These are phyloP conservation scores for Bombus polaris DNA, from an alignment of 1,140 invertebrate genomes.

Conservation along the genomic window DNA sequence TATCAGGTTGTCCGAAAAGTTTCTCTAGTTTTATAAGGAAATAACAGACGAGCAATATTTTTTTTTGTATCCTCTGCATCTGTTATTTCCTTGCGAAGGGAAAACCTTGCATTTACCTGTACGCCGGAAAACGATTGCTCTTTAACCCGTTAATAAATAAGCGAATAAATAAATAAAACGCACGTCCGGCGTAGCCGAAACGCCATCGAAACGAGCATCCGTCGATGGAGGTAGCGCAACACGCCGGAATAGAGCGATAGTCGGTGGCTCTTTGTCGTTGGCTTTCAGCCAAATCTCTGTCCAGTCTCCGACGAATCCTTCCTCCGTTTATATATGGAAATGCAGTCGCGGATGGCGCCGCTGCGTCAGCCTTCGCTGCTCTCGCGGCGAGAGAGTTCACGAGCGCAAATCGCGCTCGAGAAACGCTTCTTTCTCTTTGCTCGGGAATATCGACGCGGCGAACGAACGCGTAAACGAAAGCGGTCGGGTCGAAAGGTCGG, in stretches of 20 bases:
- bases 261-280: slow-evolving; percentile 37
- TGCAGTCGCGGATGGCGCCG: slow-evolving; percentile 47
- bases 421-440: not conserved
- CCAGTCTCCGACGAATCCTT: slow-evolving; percentile 61
- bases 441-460: no score
- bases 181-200: not conserved
- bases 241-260: not conserved
- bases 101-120: no score
- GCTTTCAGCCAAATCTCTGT: slow-evolving; percentile 60
- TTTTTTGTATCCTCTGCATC: no score
- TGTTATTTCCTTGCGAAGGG: no score
- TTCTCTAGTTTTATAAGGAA: no score
- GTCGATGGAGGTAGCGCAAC: no score
- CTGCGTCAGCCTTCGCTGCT: not conserved
- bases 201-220: not conserved
- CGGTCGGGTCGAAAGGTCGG: not conserved
- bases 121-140: no score
- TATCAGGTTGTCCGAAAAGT: no score
- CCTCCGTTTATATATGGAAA: slow-evolving; percentile 74
- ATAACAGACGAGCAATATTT: no score
- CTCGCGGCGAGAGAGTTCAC: not conserved
- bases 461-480: not conserved
- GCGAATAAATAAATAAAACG: no score
- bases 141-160: not conserved
- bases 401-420: no score